These are phyloP conservation scores for Odontamblyopus rebecca DNA, from an alignment of 2,797 vertebrate genomes.

Conservation along the genomic window DNA sequence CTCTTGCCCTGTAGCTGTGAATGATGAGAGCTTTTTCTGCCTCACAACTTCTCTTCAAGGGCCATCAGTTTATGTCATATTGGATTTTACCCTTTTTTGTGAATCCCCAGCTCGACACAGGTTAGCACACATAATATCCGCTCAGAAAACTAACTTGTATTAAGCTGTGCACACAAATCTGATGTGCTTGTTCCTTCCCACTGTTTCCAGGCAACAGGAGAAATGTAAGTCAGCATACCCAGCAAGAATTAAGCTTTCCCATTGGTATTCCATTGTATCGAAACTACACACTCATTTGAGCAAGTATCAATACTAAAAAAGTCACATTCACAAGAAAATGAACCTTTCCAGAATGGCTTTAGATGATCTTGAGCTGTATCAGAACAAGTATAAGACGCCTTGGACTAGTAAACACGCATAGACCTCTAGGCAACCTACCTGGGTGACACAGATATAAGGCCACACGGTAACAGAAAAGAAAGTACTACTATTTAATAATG, in stretches of 20 bases:
- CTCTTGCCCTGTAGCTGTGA: slow-evolving; percentile 23
- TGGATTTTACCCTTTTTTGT: slow-evolving; percentile 27
- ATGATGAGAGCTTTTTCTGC: slow-evolving; percentile 8
- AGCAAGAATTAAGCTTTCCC: slow-evolving; percentile 19
- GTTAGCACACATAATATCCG: background rate
- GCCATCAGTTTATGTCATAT: slow-evolving; percentile 19
- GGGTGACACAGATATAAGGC: too few relatives aligned
- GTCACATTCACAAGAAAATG: too few relatives aligned
- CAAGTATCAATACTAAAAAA: too few relatives aligned
- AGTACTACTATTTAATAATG: too few relatives aligned
- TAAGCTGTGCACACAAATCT: slow-evolving; percentile 8
- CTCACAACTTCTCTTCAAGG: slow-evolving; percentile 22
- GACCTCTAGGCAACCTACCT: too few relatives aligned
- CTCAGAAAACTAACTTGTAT: slow-evolving; percentile 12
- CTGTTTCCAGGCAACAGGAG: slow-evolving; percentile 12
- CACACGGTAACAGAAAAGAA: too few relatives aligned
- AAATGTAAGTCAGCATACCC: slow-evolving; percentile 22
- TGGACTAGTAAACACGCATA: too few relatives aligned
- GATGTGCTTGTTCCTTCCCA: slow-evolving; percentile 7
- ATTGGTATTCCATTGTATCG: background rate
- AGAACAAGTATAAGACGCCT: too few relatives aligned
- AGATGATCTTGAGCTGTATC: too few relatives aligned
- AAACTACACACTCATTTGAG: too few relatives aligned
- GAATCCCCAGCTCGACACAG: slow-evolving; percentile 6
- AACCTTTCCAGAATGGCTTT: too few relatives aligned